These are phyloP conservation scores for Caranx ignobilis DNA, from an alignment of 2,113 vertebrate species.

Conservation along the genomic window DNA sequence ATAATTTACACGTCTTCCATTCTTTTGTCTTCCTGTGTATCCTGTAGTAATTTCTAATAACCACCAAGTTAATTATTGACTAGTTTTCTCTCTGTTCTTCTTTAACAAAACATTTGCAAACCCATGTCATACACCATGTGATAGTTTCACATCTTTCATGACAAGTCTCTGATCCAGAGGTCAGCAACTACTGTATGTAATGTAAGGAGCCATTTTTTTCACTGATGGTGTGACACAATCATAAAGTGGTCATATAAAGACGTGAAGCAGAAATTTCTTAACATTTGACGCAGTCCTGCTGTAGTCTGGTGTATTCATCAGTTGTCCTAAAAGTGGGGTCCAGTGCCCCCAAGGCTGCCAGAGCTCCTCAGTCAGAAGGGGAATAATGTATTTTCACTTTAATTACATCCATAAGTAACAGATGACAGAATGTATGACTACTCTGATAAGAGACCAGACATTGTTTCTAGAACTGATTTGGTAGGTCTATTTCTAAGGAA, in stretches of 20 bases:
- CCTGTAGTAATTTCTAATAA: neutral
- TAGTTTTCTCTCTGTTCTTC: neutral
- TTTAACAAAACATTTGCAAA: neutral
- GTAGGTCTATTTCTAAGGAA: neutral
- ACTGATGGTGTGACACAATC: neutral
- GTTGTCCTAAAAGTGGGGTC: no score
- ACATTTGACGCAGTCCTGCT: neutral
- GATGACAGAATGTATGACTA: neutral
- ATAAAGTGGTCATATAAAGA: neutral
- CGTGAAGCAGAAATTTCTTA: neutral
- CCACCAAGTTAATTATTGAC: neutral
- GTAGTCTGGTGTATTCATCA: neutral
- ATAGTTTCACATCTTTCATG: constrained; percentile 4
- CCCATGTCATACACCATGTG: neutral
- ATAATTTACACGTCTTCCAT: neutral
- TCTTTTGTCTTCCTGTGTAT: neutral
- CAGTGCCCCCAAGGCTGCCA: no score
- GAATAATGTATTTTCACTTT: no score
- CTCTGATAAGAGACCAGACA: neutral
- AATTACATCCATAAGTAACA: no score
- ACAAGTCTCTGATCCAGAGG: neutral
- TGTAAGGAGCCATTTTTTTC: neutral
- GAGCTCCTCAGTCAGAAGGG: no score
- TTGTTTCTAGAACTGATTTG: neutral
- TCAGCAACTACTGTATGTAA: neutral